Percentiles rank a stretch among this genome's conserved stretches.
These are phyloP conservation scores for Pocillopora meandrina DNA, from an alignment of 92 coral and sea anemone genomes.

Conservation along the genomic window DNA sequence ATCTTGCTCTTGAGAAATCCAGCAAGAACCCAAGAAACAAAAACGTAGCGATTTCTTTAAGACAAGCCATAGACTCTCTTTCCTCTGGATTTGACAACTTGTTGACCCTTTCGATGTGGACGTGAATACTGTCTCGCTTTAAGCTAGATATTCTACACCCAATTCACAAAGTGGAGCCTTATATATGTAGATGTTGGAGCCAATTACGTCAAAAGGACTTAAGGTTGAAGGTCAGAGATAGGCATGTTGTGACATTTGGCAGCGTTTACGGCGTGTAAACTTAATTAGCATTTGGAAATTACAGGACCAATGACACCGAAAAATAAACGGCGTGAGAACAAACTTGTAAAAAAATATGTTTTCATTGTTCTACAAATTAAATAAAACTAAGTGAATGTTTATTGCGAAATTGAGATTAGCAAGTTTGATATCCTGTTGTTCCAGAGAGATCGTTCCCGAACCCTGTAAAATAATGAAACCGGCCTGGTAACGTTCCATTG, in stretches of 20 bases:
- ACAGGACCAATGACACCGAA: neutral
- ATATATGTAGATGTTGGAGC: neutral
- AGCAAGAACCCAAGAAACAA: neutral
- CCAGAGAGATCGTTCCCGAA: too few relatives aligned
- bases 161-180: neutral
- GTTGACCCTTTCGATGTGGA: neutral
- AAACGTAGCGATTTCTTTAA: slow-evolving; percentile 6
- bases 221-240: slow-evolving; percentile 29
- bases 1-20: neutral
- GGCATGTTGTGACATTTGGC: slow-evolving; percentile 22
- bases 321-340: neutral
- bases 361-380: too few relatives aligned
- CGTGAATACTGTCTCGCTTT: slow-evolving; percentile 5
- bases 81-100: neutral
- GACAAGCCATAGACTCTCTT: slow-evolving; percentile 16
- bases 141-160: neutral
- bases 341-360: too few relatives aligned
- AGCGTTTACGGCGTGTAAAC: neutral
- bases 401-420: too few relatives aligned
- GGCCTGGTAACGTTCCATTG: too few relatives aligned
- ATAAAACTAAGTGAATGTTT: too few relatives aligned
- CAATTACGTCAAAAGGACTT: slow-evolving; percentile 8
- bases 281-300: neutral
- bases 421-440: too few relatives aligned
- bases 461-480: too few relatives aligned